A percentile compares a stretch with the other conserved stretches of the same genome.
phyloP scores from a whole-genome alignment of 1,140 invertebrate genomes.

The Venustaconcha ellipsiformis region DNA sequence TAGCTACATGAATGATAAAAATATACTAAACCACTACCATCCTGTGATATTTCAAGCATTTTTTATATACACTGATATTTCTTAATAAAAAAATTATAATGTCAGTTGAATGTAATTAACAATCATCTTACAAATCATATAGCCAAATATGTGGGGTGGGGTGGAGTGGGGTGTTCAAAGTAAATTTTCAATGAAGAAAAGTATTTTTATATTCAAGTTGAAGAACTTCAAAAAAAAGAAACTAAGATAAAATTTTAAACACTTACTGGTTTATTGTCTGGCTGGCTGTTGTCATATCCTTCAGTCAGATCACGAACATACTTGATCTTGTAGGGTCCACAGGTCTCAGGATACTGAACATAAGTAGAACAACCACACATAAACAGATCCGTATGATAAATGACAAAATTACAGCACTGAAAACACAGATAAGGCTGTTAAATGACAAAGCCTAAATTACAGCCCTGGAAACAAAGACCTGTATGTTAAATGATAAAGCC shows the following conservation, averaged over 20 bases:
- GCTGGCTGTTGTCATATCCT: conserved; percentile 84
- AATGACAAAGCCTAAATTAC: neutral
- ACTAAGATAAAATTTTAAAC: neutral
- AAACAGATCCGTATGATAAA: neutral
- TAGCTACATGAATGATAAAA: too few species aligned
- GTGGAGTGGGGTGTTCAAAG: too few species aligned
- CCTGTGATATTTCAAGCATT: too few species aligned
- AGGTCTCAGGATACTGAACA: conserved; percentile 61
- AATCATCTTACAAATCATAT: too few species aligned
- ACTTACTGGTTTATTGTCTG: conserved; percentile 78
- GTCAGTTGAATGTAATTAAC: too few species aligned
- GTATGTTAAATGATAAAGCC: neutral
- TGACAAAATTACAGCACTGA: neutral
- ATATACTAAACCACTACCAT: too few species aligned
- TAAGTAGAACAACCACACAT: neutral
- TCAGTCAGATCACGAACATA: conserved; percentile 88
- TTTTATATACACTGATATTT: too few species aligned
- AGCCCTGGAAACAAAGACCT: neutral
- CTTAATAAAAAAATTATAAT: too few species aligned
- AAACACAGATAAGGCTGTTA: conserved; percentile 4
- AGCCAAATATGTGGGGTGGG: too few species aligned
- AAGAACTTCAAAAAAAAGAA: neutral
- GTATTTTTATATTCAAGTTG: neutral
- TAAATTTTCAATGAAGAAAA: too few species aligned
- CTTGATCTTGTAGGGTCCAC: conserved; percentile 80